Evolutionary conservation across 2,888 invertebrate genomes (phyloP).

Genomic region (Polylopha cassiicola): DNA sequence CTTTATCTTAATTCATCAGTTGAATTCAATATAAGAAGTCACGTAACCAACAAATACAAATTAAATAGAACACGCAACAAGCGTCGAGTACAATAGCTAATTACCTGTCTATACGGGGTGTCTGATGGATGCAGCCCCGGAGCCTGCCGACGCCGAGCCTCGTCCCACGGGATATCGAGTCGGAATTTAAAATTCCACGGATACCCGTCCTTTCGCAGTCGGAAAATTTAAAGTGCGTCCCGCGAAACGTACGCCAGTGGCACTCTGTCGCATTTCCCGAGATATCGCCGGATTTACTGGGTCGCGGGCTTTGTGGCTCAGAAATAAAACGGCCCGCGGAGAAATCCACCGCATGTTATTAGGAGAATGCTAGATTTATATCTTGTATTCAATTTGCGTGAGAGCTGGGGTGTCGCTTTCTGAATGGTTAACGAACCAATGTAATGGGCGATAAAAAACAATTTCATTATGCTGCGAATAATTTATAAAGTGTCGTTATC

Average conservation of each 20-base stretch:
- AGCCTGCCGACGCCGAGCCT: no score
- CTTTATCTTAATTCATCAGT: no score
- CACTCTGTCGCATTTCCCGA: constrained; percentile 65
- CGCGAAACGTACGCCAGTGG: constrained; percentile 57
- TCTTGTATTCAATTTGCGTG: constrained; percentile 71
- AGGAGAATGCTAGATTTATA: constrained; percentile 68
- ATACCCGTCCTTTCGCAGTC: constrained; percentile 46
- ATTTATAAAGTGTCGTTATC: no score
- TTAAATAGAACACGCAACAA: no score
- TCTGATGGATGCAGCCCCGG: no score
- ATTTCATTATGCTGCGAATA: no score
- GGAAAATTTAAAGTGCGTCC: constrained; percentile 67
- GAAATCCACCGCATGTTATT: constrained; percentile 70
- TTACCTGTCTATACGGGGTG: no score
- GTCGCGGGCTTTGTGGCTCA: constrained; percentile 65
- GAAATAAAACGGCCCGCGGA: constrained; percentile 70
- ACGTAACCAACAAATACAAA: no score
- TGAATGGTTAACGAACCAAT: constrained; percentile 39
- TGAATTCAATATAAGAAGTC: no score
- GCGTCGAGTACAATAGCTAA: no score
- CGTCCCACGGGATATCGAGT: constrained; percentile 36
- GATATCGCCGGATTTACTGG: constrained; percentile 72
- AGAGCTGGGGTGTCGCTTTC: constrained; percentile 49
- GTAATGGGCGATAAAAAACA: constrained; percentile 43
- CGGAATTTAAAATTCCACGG: constrained; percentile 60